phyloP scores from a whole-genome alignment of 1,140 invertebrate species.

The Argopecten irradians region DNA sequence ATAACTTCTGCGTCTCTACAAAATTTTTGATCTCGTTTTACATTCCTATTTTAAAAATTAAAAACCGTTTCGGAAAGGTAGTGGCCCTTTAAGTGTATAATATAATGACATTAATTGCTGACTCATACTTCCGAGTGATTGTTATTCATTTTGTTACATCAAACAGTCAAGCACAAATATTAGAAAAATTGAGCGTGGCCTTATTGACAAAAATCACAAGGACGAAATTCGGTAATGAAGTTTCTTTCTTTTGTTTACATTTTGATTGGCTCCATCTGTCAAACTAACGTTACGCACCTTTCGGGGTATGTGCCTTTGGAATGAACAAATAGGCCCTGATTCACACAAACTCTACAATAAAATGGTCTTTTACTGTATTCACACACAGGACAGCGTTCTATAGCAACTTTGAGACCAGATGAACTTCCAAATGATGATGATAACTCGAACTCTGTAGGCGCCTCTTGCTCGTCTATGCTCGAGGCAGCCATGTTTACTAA shows the following conservation, averaged over 20 bases:
- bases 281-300: slow-evolving; percentile 47
- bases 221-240: too few relatives aligned
- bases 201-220: too few relatives aligned
- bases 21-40: too few relatives aligned
- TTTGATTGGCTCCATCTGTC: background rate
- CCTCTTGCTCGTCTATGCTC: background rate
- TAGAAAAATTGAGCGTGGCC: too few relatives aligned
- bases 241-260: slow-evolving; percentile 26
- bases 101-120: too few relatives aligned
- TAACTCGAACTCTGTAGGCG: slow-evolving; percentile 54
- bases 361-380: slow-evolving; percentile 48
- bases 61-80: too few relatives aligned
- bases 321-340: slow-evolving; percentile 54
- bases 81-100: too few relatives aligned
- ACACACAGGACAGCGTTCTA: slow-evolving; percentile 63
- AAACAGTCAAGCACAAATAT: too few relatives aligned
- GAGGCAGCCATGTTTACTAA: slow-evolving; percentile 8
- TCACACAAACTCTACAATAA: slow-evolving; percentile 56
- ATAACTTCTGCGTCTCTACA: too few relatives aligned
- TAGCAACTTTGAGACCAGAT: slow-evolving; percentile 52
- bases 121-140: too few relatives aligned
- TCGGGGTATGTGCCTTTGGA: slow-evolving; percentile 48
- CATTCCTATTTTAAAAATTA: too few relatives aligned
- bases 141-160: too few relatives aligned
- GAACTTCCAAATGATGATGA: slow-evolving; percentile 51